Base-by-base conservation (phyloP, 2,113 vertebrate species). In the Amphiprion ocellaris region DNA sequence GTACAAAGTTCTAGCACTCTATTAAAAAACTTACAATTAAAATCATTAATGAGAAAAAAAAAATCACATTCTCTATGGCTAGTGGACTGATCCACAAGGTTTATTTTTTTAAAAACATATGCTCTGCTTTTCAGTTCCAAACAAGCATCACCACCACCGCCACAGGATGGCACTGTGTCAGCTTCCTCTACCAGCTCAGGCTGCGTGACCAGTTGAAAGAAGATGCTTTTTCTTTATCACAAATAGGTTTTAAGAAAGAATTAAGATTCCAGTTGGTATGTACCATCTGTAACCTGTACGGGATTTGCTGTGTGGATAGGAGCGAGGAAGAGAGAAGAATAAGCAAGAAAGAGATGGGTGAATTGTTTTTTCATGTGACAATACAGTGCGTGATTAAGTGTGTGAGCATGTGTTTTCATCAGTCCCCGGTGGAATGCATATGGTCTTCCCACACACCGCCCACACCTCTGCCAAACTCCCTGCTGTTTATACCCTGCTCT, bases 131-230 rank as follows among this genome's bases (percentile, higher is more conserved):
- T 69, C 10, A 41, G 5, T 10, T 26, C 23, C 5, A 17, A 49
- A 6, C 8, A 3, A 11, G 76, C 77, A 80, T 84, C 52, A 8
- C 14, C 17, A 4, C 55, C 12, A 62, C 16, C 15, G 15, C 91
- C 94, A 92, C 92, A 91, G 83, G 94, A 94, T 94, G 94, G 90
- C 94, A 95, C 77, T 94, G 84, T 85, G 87, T 87, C 88, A 87
- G 87, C 86, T 93, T 81, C 62, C 30, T 78, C 37, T 15, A 56
- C 16, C 69, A 70, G 66, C 68, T 53, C 39, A 2, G n/a, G 23
- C 77, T 66, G 52, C 21, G 77, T n/a, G 66, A 74, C 50, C 60
- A 72, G 49, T 74, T 54, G 67, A 85, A 49, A 66, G 21, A 69
- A 69, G 65, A 69, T 49, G 5, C 59, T 6, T 19, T 64, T 49